These are phyloP conservation scores for Dermatemys mawii DNA, from an alignment of 2,113 vertebrate genomes.

Conservation along the genomic window DNA sequence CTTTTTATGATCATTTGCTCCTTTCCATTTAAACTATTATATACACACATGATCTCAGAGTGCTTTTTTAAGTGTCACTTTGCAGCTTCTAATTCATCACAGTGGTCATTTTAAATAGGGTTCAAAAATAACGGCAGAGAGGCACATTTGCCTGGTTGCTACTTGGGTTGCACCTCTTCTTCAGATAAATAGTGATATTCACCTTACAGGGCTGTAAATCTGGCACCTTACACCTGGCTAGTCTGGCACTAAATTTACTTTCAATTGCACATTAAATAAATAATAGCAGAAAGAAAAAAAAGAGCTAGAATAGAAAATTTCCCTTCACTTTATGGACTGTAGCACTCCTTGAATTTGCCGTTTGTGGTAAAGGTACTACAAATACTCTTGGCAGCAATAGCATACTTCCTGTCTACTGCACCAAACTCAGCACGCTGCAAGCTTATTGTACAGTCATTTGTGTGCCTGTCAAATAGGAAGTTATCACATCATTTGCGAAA, in stretches of 20 bases:
- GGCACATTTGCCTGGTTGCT: too few species aligned
- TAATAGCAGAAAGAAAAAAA: not conserved
- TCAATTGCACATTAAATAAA: not conserved
- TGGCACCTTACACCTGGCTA: not conserved
- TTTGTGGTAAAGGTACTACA: not conserved
- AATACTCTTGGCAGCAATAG: not conserved
- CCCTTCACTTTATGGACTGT: not conserved
- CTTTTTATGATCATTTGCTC: not conserved
- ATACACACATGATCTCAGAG: not conserved
- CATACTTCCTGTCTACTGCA: constrained; percentile 26
- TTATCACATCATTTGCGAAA: not conserved
- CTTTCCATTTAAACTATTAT: not conserved
- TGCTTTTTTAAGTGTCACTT: not conserved
- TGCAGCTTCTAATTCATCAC: not conserved
- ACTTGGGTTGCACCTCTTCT: too few species aligned
- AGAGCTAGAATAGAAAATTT: not conserved
- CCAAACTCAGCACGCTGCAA: not conserved
- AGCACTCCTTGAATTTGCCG: not conserved
- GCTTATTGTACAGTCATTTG: not conserved
- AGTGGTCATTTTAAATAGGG: not conserved
- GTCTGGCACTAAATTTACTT: not conserved
- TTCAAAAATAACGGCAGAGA: not conserved
- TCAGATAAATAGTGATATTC: not conserved
- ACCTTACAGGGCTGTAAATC: not conserved
- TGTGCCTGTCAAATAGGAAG: constrained; percentile 20